A percentile compares a stretch with the other conserved stretches of the same genome.
Evolutionary conservation across 2,797 vertebrate species (phyloP).

Genomic region (Macroramphosus scolopax): DNA sequence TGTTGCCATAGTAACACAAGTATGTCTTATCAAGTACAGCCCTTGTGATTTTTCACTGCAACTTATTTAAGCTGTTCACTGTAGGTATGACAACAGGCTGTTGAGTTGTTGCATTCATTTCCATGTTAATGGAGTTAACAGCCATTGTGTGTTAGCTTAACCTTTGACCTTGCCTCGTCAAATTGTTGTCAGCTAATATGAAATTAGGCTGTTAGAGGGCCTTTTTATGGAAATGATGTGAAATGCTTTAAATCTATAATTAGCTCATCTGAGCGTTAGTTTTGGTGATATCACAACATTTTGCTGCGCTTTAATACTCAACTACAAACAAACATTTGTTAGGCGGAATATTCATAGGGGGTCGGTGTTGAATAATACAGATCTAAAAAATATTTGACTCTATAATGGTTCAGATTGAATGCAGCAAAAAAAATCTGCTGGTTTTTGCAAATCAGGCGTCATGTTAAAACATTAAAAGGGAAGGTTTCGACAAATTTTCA

Average conservation of each 20-base stretch:
- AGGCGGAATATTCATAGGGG: too few relatives aligned
- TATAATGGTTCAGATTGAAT: constrained; percentile 4
- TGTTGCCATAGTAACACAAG: constrained; percentile 86
- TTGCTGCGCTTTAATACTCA: constrained; percentile 40
- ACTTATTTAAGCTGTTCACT: constrained; percentile 85
- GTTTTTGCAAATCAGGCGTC: constrained; percentile 10
- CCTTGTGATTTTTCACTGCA: constrained; percentile 82
- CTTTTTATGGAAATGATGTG: constrained; percentile 72
- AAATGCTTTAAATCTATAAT: constrained; percentile 71
- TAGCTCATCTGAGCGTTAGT: constrained; percentile 58
- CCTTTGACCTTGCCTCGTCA: constrained; percentile 70
- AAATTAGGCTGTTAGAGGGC: constrained; percentile 65
- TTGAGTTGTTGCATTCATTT: constrained; percentile 81
- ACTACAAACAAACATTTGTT: constrained; percentile 31
- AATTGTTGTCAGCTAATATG: constrained; percentile 72
- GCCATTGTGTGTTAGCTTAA: constrained; percentile 72
- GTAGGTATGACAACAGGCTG: constrained; percentile 85
- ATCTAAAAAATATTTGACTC: too few relatives aligned
- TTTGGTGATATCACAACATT: constrained; percentile 54
- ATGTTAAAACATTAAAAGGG: too few relatives aligned
- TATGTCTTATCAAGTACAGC: constrained; percentile 85
- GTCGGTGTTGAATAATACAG: too few relatives aligned
- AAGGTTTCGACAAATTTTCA: too few relatives aligned
- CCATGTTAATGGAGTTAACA: constrained; percentile 79
- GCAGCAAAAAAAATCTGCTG: constrained; percentile 6